A percentile compares a stretch with the other conserved stretches of the same genome.
Conservation (phyloP, 2,113 vertebrate genomes). For the Sphyrna mokarran region DNA sequence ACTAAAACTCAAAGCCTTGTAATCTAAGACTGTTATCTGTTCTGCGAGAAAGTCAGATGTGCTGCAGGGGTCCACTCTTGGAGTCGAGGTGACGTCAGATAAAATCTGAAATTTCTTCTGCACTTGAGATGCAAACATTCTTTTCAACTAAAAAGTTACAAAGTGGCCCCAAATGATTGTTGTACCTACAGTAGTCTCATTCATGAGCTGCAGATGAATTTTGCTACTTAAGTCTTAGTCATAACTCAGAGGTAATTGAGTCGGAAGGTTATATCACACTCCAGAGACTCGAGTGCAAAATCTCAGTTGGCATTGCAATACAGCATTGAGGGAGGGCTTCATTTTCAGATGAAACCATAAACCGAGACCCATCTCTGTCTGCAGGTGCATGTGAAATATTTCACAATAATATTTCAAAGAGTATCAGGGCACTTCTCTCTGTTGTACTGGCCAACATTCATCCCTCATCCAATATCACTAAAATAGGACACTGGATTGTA, state of each 20-base stretch:
- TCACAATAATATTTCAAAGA: not conserved
- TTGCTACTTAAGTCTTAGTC: not conserved
- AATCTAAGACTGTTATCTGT: not conserved
- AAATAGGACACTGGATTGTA: not conserved
- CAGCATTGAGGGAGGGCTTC: not conserved
- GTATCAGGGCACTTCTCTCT: not conserved
- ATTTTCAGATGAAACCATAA: not conserved
- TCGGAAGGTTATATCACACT: not conserved
- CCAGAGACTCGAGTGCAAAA: not conserved
- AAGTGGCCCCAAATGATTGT: not conserved
- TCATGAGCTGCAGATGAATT: not conserved
- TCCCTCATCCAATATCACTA: not conserved
- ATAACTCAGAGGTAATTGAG: not conserved
- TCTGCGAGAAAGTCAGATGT: not conserved
- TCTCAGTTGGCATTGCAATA: not conserved
- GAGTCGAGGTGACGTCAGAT: too few relatives aligned
- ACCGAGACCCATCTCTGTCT: not conserved
- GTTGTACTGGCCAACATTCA: not conserved
- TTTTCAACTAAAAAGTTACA: not conserved
- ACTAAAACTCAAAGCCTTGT: not conserved
- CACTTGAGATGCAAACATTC: not conserved
- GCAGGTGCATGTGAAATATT: not conserved
- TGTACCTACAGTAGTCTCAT: not conserved
- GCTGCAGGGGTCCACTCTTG: not conserved
- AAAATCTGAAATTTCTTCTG: not conserved